Evolutionary conservation across 2,113 vertebrate species (phyloP).

Genomic region (Xiphorhynchus elegans): DNA sequence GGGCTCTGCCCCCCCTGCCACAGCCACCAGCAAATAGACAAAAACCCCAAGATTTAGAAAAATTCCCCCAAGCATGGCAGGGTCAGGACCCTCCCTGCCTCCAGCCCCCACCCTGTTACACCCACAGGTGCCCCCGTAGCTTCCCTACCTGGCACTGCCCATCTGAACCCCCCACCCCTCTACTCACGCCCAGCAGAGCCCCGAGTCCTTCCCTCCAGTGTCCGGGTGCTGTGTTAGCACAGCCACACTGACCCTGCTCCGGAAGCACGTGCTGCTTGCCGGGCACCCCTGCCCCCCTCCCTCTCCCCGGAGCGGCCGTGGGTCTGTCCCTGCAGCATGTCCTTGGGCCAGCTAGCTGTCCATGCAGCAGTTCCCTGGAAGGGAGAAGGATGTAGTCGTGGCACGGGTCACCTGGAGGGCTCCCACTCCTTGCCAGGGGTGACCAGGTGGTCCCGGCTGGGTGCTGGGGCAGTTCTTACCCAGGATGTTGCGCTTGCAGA

Average conservation of each 20-base stretch:
- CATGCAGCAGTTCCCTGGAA: constrained; percentile 27
- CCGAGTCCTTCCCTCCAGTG: accelerated
- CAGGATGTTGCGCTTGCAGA: constrained; percentile 92
- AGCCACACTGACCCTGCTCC: accelerated
- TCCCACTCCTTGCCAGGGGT: neutral
- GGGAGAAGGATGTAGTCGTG: neutral
- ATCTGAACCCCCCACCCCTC: neutral
- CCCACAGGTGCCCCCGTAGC: neutral
- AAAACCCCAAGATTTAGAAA: neutral
- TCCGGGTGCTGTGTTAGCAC: neutral
- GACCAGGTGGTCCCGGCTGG: accelerated
- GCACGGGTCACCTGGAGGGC: accelerated
- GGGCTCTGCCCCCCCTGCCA: neutral
- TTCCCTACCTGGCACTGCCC: neutral
- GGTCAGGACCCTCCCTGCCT: neutral
- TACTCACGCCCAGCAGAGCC: neutral
- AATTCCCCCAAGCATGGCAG: neutral
- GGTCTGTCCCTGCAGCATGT: neutral
- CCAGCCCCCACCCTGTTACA: neutral
- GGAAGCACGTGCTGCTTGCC: accelerated
- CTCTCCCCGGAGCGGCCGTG: neutral
- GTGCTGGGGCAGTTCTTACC: constrained; percentile 62
- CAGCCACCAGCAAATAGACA: neutral
- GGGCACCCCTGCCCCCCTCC: neutral
- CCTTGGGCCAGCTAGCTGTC: neutral